A percentile compares a stretch with the other conserved stretches of the same genome.
These are phyloP conservation scores for Vicugna pacos DNA, from an alignment of 2,113 vertebrate species.

Conservation along the genomic window DNA sequence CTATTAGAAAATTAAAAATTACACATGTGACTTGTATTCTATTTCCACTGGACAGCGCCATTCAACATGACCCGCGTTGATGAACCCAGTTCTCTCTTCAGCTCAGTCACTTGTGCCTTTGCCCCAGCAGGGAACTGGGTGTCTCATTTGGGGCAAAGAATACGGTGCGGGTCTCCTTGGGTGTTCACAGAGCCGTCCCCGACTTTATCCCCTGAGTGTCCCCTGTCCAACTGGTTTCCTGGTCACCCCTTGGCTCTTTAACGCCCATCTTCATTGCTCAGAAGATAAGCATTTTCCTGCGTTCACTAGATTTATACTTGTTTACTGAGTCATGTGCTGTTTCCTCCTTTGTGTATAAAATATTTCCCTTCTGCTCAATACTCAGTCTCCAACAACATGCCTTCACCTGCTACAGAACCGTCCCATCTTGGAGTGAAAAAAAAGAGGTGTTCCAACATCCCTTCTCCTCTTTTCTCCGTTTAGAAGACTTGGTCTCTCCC, in stretches of 20 bases:
- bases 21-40: neutral
- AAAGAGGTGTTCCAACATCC: neutral
- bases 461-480: neutral
- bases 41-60: rapidly evolving
- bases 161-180: too few relatives aligned
- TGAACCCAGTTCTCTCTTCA: neutral
- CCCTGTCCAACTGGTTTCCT: rapidly evolving
- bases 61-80: rapidly evolving
- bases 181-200: rapidly evolving
- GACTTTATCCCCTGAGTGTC: neutral
- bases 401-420: neutral
- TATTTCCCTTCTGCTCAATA: neutral
- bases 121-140: too few relatives aligned
- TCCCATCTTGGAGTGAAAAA: too few relatives aligned
- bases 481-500: neutral
- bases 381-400: rapidly evolving
- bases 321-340: neutral
- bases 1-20: neutral
- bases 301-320: rapidly evolving
- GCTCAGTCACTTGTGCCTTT: neutral
- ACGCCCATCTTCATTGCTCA: neutral
- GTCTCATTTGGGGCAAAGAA: neutral
- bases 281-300: neutral
- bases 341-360: neutral
- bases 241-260: too few relatives aligned